Evolutionary conservation across 2,113 vertebrate genomes (phyloP).

Genomic region (Trogon melanurus): DNA sequence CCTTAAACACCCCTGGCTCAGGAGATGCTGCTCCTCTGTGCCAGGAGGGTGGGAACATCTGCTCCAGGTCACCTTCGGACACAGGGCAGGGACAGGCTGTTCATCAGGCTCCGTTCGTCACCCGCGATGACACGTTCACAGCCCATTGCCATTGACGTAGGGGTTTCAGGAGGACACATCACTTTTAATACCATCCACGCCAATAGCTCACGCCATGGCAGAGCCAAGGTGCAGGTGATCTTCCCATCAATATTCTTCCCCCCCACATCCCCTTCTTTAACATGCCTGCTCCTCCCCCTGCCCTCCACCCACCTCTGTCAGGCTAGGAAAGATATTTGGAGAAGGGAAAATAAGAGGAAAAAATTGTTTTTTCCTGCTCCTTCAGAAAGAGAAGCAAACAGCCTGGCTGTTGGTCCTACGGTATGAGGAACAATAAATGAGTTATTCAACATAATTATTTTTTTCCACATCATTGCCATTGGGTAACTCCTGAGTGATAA

Average conservation of each 20-base stretch:
- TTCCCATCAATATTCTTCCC: neutral
- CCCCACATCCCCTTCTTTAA: neutral
- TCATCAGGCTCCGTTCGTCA: fast-evolving
- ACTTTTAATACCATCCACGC: neutral
- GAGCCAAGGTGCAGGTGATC: neutral
- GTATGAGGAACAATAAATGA: neutral
- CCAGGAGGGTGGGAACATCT: neutral
- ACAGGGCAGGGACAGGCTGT: neutral
- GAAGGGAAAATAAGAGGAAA: neutral
- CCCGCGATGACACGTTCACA: neutral
- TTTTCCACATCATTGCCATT: neutral
- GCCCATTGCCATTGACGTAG: neutral
- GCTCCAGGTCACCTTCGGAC: neutral
- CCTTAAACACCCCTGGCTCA: neutral
- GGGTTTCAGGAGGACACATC: neutral
- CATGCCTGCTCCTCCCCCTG: neutral
- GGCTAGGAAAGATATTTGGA: neutral
- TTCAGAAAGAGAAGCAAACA: neutral
- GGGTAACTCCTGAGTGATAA: neutral
- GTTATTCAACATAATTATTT: neutral
- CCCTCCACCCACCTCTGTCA: no score
- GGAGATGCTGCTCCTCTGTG: neutral
- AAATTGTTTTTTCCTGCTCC: no score
- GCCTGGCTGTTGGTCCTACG: neutral
- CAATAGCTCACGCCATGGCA: neutral